These are phyloP conservation scores for Stomatorhinus walkeri DNA, from an alignment of 2,797 vertebrate species.

Conservation along the genomic window DNA sequence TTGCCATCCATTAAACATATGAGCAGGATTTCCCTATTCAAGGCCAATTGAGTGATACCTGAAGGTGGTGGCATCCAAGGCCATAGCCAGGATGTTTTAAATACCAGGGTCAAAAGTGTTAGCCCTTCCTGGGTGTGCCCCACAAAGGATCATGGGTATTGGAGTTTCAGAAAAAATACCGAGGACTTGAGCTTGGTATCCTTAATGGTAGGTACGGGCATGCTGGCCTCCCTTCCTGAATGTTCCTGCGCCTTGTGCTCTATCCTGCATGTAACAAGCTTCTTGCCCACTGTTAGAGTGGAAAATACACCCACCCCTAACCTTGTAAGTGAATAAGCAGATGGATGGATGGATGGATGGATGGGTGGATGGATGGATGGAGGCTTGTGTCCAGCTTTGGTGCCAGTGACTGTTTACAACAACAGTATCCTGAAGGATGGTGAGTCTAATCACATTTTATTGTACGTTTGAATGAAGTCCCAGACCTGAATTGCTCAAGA, in stretches of 20 bases:
- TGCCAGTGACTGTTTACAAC: not conserved
- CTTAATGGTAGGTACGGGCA: not conserved
- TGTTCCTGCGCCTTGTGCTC: not conserved
- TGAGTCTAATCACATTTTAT: not conserved
- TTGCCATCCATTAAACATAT: not conserved
- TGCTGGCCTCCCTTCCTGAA: not conserved
- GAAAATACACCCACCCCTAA: too few species aligned
- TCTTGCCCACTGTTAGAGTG: too few species aligned
- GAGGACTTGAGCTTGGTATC: not conserved
- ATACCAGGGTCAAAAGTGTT: not conserved
- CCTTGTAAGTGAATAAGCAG: not conserved
- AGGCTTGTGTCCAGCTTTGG: not conserved
- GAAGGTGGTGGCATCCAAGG: not conserved
- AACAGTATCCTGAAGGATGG: not conserved
- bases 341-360: not conserved
- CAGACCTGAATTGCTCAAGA: not conserved
- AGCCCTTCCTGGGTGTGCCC: not conserved
- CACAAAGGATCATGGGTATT: not conserved
- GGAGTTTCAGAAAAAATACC: not conserved
- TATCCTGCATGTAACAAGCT: not conserved
- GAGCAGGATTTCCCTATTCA: not conserved
- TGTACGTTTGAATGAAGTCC: not conserved
- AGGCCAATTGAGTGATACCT: not conserved
- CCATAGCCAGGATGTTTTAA: not conserved
- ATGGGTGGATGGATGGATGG: not conserved